Percentiles rank a stretch among this genome's conserved stretches.
These are phyloP conservation scores for Fopius arisanus DNA, from an alignment of 1,140 invertebrate genomes.

Conservation along the genomic window DNA sequence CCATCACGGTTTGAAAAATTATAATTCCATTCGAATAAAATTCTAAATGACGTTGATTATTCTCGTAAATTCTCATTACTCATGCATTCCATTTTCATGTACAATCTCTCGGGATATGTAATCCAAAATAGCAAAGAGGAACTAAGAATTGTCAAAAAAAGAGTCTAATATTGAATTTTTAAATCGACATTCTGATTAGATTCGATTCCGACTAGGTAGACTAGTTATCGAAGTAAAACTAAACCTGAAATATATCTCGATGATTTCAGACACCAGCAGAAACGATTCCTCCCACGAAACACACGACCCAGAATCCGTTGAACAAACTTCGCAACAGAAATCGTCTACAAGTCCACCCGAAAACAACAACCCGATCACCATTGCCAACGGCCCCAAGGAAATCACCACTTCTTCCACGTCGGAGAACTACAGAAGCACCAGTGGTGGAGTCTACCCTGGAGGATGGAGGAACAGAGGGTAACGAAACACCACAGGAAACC, in stretches of 20 bases:
- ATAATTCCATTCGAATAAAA: too few relatives aligned
- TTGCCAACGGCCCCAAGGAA: constrained; percentile 45
- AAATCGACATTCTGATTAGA: too few relatives aligned
- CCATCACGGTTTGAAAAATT: too few relatives aligned
- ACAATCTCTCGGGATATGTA: too few relatives aligned
- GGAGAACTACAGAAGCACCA: constrained; percentile 56
- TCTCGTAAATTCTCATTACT: too few relatives aligned
- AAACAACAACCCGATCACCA: constrained; percentile 53
- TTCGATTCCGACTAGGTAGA: too few relatives aligned
- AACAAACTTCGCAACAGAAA: constrained; percentile 60
- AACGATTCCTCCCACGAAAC: constrained; percentile 52
- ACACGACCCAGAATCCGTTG: constrained; percentile 56
- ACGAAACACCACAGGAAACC: constrained; percentile 52
- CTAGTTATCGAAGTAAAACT: too few relatives aligned
- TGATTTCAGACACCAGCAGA: constrained; percentile 53
- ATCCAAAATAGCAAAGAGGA: too few relatives aligned
- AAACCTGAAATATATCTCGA: not conserved
- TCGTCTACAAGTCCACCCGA: constrained; percentile 56
- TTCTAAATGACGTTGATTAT: too few relatives aligned
- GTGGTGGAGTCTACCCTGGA: constrained; percentile 39
- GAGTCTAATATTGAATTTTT: too few relatives aligned
- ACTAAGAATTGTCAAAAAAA: too few relatives aligned
- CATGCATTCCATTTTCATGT: too few relatives aligned
- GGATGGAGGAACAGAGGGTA: constrained; percentile 28
- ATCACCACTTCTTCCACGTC: constrained; percentile 57